These are phyloP conservation scores for Laupala kohalensis DNA, from an alignment of 1,140 invertebrate genomes.

Conservation along the genomic window DNA sequence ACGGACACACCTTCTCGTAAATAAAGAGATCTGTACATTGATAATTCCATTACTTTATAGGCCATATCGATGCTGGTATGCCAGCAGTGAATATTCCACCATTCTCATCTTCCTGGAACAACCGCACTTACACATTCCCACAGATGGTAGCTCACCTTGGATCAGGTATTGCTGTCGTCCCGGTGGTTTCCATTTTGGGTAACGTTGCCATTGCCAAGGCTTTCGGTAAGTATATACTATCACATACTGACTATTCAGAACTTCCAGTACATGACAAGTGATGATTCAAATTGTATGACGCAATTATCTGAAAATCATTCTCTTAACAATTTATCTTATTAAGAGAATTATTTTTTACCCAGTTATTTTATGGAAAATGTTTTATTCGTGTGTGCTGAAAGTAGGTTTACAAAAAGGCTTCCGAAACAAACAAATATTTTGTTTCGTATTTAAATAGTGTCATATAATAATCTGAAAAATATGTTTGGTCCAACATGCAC, in stretches of 20 bases:
- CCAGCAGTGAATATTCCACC: slow-evolving; percentile 17
- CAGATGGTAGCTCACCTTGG: slow-evolving; percentile 25
- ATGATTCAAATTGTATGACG: no score
- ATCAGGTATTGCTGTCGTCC: slow-evolving; percentile 30
- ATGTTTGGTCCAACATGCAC: no score
- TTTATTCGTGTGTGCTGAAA: no score
- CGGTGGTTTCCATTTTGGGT: slow-evolving; percentile 35
- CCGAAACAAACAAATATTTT: no score
- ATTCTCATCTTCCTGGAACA: slow-evolving; percentile 12
- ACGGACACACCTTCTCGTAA: no score
- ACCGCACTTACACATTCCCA: slow-evolving; percentile 14
- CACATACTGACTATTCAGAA: neutral
- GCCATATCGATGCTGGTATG: slow-evolving; percentile 20
- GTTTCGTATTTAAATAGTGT: no score
- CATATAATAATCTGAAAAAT: no score
- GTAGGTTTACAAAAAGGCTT: no score
- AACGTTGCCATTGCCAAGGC: slow-evolving; percentile 37
- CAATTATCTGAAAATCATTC: neutral
- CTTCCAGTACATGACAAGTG: neutral
- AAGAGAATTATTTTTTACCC: no score
- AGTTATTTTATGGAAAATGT: no score
- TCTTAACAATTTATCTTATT: no score
- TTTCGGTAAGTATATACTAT: slow-evolving; percentile 21
- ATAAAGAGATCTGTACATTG: neutral
- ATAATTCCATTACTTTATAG: slow-evolving; percentile 1